phyloP scores from a whole-genome alignment of 2,113 vertebrate genomes.

The Tylochromis polylepis region DNA sequence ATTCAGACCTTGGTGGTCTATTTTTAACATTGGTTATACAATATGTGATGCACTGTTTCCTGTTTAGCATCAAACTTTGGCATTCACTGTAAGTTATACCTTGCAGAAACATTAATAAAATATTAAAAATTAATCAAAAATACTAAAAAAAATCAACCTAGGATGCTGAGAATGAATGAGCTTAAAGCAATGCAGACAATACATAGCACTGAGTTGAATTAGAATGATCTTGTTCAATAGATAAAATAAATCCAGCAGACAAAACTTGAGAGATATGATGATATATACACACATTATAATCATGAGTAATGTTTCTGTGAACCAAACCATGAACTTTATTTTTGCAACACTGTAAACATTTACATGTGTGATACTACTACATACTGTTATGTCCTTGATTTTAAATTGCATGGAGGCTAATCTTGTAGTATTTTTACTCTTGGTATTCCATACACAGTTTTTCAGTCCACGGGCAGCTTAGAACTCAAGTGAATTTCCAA shows the following conservation, averaged over 20 bases:
- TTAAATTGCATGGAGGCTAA: neutral
- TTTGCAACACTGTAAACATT: neutral
- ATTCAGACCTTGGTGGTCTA: neutral
- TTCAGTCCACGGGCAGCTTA: neutral
- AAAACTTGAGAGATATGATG: neutral
- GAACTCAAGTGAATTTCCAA: neutral
- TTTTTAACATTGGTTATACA: neutral
- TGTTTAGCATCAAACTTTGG: neutral
- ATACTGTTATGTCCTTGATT: neutral
- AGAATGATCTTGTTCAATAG: neutral
- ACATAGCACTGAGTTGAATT: neutral
- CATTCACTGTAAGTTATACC: neutral
- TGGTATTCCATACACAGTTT: neutral
- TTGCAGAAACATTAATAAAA: neutral
- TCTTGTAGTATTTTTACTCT: neutral
- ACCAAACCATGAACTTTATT: neutral
- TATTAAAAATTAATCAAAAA: neutral
- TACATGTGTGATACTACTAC: neutral
- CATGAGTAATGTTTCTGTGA: neutral
- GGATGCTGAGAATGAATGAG: neutral
- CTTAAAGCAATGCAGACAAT: neutral
- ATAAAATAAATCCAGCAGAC: neutral
- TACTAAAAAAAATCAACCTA: neutral
- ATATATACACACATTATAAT: neutral
- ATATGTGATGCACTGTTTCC: neutral